Percentiles rank a stretch among this genome's conserved stretches.
Evolutionary conservation across 2,888 invertebrate species (phyloP).

Genomic region (Sepioteuthis lessoniana): DNA sequence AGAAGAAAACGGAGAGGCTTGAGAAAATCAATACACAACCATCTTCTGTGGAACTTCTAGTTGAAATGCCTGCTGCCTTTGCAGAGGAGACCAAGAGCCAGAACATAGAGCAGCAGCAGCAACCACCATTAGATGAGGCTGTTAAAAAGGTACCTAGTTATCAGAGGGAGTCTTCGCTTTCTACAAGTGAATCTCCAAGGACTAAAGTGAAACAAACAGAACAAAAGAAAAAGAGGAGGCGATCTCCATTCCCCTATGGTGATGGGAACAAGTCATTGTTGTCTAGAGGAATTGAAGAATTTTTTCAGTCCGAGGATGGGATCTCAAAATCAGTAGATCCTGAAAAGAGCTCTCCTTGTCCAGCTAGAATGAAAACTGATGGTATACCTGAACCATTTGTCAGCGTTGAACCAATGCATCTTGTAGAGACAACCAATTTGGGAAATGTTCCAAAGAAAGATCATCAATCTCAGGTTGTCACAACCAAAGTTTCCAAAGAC

Average conservation of each 20-base stretch:
- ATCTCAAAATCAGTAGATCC: background rate
- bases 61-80: background rate
- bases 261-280: background rate
- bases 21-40: background rate
- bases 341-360: background rate
- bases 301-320: background rate
- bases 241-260: conserved; percentile 6
- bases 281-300: conserved; percentile 43
- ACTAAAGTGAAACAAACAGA: background rate
- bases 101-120: background rate
- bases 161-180: background rate
- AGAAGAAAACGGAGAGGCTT: background rate
- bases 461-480: too few relatives aligned
- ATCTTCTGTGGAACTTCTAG: background rate
- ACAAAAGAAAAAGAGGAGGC: background rate
- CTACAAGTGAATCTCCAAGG: background rate
- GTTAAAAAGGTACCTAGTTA: background rate
- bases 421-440: too few relatives aligned
- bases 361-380: background rate
- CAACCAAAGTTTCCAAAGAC: too few relatives aligned
- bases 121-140: background rate
- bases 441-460: too few relatives aligned
- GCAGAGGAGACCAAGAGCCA: background rate
- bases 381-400: too few relatives aligned
- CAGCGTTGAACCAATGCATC: too few relatives aligned